A percentile compares a stretch with the other conserved stretches of the same genome.
Evolutionary conservation across 2,888 invertebrate species (phyloP).

Genomic region (Ethmia dodecea): DNA sequence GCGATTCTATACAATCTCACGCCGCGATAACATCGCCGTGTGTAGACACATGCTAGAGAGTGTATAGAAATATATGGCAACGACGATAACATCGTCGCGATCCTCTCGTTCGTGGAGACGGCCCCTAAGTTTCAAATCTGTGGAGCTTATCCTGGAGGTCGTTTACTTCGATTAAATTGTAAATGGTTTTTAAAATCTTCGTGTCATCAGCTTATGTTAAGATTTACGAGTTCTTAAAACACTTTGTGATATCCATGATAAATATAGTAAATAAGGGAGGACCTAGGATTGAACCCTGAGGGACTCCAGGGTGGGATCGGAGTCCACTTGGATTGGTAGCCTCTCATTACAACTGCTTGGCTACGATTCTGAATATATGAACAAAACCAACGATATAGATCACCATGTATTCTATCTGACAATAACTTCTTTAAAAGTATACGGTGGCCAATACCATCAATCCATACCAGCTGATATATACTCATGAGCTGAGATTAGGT

Average conservation of each 20-base stretch:
- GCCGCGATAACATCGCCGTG: too few species aligned
- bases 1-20: too few species aligned
- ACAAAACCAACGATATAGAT: neutral
- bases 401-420: neutral
- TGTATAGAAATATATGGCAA: too few species aligned
- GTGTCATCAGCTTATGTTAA: conserved; percentile 1
- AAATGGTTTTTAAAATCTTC: conserved; percentile 4
- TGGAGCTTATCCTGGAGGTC: too few species aligned
- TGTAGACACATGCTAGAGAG: too few species aligned
- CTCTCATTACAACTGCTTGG: neutral
- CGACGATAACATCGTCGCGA: too few species aligned
- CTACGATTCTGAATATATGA: conserved; percentile 1
- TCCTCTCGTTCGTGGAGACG: too few species aligned
- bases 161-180: too few species aligned
- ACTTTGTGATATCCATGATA: neutral
- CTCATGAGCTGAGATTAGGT: neutral
- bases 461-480: neutral
- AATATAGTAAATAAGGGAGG: conserved; percentile 3
- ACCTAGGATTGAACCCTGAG: conserved; percentile 2
- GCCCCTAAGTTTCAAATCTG: too few species aligned
- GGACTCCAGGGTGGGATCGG: neutral
- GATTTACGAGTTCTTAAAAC: neutral
- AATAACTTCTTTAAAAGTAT: neutral
- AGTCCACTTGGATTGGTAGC: neutral
- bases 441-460: neutral